A percentile compares a stretch with the other conserved stretches of the same genome.
Conservation (phyloP, 2,113 vertebrate genomes). For the Mus spicilegus region DNA sequence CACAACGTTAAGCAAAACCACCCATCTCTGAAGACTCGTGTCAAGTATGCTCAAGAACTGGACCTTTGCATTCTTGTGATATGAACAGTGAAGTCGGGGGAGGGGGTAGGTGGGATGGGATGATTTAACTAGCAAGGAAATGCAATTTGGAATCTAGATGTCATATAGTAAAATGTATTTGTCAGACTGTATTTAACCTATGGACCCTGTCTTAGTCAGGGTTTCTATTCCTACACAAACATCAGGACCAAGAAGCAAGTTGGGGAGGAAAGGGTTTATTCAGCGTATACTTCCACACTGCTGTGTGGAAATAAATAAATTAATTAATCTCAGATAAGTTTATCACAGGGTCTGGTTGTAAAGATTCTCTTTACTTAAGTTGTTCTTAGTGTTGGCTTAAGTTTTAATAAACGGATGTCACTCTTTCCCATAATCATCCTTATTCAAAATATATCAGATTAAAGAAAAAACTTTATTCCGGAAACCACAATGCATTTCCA, state of each 20-base stretch:
- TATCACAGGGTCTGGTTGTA: slow-evolving; percentile 65
- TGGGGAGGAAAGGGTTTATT: too few species aligned
- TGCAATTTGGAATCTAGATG: slow-evolving; percentile 37
- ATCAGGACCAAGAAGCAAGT: too few species aligned
- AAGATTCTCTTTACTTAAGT: slow-evolving; percentile 75
- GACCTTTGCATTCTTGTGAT: slow-evolving; percentile 12
- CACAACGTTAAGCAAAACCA: background rate
- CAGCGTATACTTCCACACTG: too few species aligned
- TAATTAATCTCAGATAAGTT: slow-evolving; percentile 62
- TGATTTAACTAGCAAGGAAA: slow-evolving; percentile 45
- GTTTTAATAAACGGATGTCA: slow-evolving; percentile 68
- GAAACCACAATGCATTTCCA: slow-evolving; percentile 56
- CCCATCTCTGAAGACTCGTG: slow-evolving; percentile 7
- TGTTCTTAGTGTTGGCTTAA: slow-evolving; percentile 68
- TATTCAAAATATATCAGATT: slow-evolving; percentile 71
- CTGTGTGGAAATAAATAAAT: background rate
- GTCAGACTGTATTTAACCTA: slow-evolving; percentile 27
- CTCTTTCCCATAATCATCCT: slow-evolving; percentile 63
- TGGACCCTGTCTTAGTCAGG: background rate
- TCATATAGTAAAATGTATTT: slow-evolving; percentile 18
- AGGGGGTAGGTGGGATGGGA: background rate
- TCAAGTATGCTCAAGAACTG: slow-evolving; percentile 24
- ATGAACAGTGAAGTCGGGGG: background rate
- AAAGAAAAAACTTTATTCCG: slow-evolving; percentile 60
- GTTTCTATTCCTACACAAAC: too few species aligned